A percentile compares a stretch with the other conserved stretches of the same genome.
Evolutionary conservation across 2,113 vertebrate species (phyloP).

Genomic region (Larimichthys polyactis): DNA sequence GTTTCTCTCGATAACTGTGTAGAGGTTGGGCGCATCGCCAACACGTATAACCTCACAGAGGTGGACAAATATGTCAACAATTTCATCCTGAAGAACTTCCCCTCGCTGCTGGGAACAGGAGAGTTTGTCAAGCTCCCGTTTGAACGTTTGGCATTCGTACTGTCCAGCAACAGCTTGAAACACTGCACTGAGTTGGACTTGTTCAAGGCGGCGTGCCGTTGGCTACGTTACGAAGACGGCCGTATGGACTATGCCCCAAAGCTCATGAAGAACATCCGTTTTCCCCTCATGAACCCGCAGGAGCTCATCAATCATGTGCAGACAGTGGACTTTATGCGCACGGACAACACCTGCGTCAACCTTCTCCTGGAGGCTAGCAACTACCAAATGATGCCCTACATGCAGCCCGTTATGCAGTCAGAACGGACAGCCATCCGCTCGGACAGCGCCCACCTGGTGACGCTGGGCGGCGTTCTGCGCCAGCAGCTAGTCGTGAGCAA

Average conservation of each 20-base stretch:
- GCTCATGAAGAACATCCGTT: slow-evolving; percentile 98
- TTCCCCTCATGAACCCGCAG: slow-evolving; percentile 97
- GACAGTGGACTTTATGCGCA: slow-evolving; percentile 98
- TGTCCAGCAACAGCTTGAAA: slow-evolving; percentile 98
- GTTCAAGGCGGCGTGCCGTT: slow-evolving; percentile 97
- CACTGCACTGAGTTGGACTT: slow-evolving; percentile 97
- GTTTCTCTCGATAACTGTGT: slow-evolving; percentile 98
- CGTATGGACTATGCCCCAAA: slow-evolving; percentile 95
- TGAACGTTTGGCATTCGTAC: slow-evolving; percentile 95
- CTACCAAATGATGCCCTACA: slow-evolving; percentile 99
- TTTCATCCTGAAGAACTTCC: slow-evolving; percentile 98
- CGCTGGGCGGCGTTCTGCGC: slow-evolving; percentile 94
- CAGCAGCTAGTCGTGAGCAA: slow-evolving; percentile 99
- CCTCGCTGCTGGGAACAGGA: slow-evolving; percentile 93
- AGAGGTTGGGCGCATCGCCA: slow-evolving; percentile 97
- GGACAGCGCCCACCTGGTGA: slow-evolving; percentile 95
- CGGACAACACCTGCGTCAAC: slow-evolving; percentile 97
- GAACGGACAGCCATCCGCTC: slow-evolving; percentile 97
- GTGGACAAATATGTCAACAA: slow-evolving; percentile 99
- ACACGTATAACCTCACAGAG: slow-evolving; percentile 97
- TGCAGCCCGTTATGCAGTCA: slow-evolving; percentile 99
- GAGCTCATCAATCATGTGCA: slow-evolving; percentile 99
- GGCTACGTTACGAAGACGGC: slow-evolving; percentile 91
- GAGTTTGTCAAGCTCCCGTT: slow-evolving; percentile 99
- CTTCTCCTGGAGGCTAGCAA: slow-evolving; percentile 98